Conservation (phyloP, 2,888 invertebrate genomes). For the Achlya flavicornis region DNA sequence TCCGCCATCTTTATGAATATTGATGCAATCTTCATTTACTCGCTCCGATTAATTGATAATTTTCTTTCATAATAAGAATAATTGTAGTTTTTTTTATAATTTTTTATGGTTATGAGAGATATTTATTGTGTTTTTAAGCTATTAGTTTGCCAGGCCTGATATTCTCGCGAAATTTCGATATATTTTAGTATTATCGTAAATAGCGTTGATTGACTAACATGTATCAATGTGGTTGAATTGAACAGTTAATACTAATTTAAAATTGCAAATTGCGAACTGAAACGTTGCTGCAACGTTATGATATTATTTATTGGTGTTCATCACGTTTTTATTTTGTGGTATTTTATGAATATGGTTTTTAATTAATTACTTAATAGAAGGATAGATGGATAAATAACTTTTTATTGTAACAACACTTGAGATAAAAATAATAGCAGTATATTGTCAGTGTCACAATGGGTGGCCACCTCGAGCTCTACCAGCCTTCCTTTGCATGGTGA, state of each 20-base stretch:
- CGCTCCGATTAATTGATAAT: slow-evolving; percentile 73
- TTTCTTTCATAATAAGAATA: slow-evolving; percentile 66
- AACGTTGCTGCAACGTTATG: background rate
- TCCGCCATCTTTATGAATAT: slow-evolving; percentile 74
- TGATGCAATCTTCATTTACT: slow-evolving; percentile 74
- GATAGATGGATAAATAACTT: too few relatives aligned
- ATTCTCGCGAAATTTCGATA: background rate
- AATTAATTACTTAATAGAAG: background rate
- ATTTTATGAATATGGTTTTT: background rate
- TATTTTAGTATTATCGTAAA: slow-evolving; percentile 5
- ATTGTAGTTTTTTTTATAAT: slow-evolving; percentile 40
- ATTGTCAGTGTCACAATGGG: too few relatives aligned
- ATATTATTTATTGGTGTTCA: background rate
- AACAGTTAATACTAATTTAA: too few relatives aligned
- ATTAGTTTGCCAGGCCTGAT: background rate
- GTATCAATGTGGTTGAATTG: too few relatives aligned
- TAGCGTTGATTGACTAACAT: background rate
- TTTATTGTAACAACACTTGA: too few relatives aligned
- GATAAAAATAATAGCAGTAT: too few relatives aligned
- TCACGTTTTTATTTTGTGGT: background rate
- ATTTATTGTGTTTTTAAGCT: slow-evolving; percentile 7
- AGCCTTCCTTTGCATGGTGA: too few relatives aligned
- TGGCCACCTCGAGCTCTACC: too few relatives aligned
- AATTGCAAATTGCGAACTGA: too few relatives aligned
- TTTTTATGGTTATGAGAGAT: slow-evolving; percentile 31